A percentile compares a stretch with the other conserved stretches of the same genome.
phyloP scores from a whole-genome alignment of 2,113 vertebrate species.

The Podiceps cristatus region DNA sequence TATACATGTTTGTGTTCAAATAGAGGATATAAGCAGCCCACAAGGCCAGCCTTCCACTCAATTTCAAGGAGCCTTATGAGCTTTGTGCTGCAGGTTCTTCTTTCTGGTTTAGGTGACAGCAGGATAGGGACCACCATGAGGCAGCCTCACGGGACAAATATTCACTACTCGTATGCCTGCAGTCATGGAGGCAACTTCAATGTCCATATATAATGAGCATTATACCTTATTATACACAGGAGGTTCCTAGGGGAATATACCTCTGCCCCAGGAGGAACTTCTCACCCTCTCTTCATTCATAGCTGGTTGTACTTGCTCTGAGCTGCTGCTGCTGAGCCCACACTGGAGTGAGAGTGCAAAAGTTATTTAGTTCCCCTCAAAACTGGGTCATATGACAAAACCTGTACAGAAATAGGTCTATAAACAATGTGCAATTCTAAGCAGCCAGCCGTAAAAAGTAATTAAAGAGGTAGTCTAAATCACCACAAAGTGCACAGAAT shows the following conservation, averaged over 20 bases:
- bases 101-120: not conserved
- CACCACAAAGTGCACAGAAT: slow-evolving; percentile 54
- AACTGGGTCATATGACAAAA: slow-evolving; percentile 2
- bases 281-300: not conserved
- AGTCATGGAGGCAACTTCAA: not conserved
- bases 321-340: not conserved
- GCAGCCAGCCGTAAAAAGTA: slow-evolving; percentile 69
- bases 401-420: slow-evolving; percentile 20
- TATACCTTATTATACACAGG: not conserved
- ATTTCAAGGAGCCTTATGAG: not conserved
- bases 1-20: not conserved
- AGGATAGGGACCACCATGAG: not conserved
- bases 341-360: not conserved
- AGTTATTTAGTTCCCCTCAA: not conserved
- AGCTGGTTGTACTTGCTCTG: not conserved
- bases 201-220: not conserved
- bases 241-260: not conserved
- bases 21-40: not conserved
- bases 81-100: not conserved
- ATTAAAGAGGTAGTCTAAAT: slow-evolving; percentile 74
- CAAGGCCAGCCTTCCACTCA: not conserved
- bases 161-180: not conserved
- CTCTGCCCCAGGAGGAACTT: not conserved
- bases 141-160: not conserved
- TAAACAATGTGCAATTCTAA: slow-evolving; percentile 40